These are phyloP conservation scores for Pogona vitticeps DNA, from an alignment of 2,113 vertebrate genomes.

Conservation along the genomic window DNA sequence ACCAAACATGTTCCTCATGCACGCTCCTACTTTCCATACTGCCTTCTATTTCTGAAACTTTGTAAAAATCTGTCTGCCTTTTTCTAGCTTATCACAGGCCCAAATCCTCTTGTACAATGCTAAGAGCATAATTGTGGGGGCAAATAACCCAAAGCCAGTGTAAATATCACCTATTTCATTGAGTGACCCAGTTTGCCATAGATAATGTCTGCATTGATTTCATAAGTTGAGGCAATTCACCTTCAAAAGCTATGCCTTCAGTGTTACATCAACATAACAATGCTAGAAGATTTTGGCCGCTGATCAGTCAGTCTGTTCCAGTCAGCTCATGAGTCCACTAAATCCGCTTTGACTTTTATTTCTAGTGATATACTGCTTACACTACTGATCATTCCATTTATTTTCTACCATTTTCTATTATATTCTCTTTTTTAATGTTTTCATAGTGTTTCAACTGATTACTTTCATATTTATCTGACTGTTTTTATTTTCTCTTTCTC, in stretches of 20 bases:
- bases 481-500: not conserved
- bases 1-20: no score
- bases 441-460: not conserved
- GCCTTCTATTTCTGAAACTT: not conserved
- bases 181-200: no score
- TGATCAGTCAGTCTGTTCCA: not conserved
- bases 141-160: no score
- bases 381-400: not conserved
- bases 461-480: not conserved
- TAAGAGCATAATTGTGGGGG: no score
- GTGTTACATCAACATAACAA: no score
- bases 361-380: not conserved
- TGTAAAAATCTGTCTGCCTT: not conserved
- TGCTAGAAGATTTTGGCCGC: no score
- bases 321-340: not conserved
- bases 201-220: no score
- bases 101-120: no score
- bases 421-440: no score
- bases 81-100: not conserved
- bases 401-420: not conserved
- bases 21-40: not conserved
- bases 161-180: no score
- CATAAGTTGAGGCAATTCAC: no score
- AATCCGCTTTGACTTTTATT: not conserved
- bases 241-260: no score